Base-by-base conservation (phyloP, 1,140 invertebrate species). In the Gonioctena quinquepunctata region DNA sequence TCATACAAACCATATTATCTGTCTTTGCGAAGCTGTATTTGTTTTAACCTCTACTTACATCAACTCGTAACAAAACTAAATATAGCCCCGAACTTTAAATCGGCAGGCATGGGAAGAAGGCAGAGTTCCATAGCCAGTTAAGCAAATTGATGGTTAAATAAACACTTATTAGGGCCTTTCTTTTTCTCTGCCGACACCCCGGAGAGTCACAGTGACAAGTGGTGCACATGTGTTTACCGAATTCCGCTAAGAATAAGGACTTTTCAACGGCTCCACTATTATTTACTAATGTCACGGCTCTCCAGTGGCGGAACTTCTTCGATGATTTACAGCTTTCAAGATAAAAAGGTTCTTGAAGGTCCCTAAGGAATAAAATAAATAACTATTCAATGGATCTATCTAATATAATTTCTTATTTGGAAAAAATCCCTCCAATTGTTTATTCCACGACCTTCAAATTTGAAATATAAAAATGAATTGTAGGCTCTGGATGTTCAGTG, bases 201-300 rank as follows among this genome's bases (percentile, higher is more conserved):
- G 57, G 65, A 66, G 42, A 69, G 65, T 22, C 61, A 33, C 13
- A 52, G 68, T 71, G 73, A 77, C 75, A 78, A 78, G 75, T 77
- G 77, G 75, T 72, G 73, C 73, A 76, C 77, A 78, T 73, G 72
- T 78, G 77, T 79, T 77, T 74, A 74, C 70, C 69, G 68, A 77
- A 78, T 77, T 69, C 75, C 69, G 65, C 66, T 64, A 57, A 68
- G 65, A 25, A 57, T 59, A 19, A 54, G 52, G n/a, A 23, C 2
- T 3, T 54, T 54, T 54, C 52, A 54, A 54, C 52, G 22, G 52
- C 33, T 42, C 33, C 33, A n/a, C 33, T 42, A 42, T 42, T 42
- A 42, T 42, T 42, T 42, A 42, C 33, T 42, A 42, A 11, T 42
- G 33, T 42, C 33, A 42, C 33, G 16, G 33, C 11, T 42, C 16